Evolutionary conservation across 2,888 invertebrate genomes (phyloP).

Genomic region (Acleris holmiana): DNA sequence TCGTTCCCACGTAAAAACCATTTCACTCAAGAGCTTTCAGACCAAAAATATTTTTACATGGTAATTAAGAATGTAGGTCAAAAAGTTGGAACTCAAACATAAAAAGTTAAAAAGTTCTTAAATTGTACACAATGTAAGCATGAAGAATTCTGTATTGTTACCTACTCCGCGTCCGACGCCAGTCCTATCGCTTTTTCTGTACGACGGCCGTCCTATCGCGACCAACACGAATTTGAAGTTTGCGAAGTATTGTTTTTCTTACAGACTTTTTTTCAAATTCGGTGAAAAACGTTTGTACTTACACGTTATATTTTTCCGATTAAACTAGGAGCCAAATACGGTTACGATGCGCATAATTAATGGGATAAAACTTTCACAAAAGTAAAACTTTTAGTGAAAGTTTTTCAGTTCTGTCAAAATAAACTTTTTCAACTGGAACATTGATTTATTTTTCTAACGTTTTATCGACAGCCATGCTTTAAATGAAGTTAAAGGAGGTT

Average conservation of each 20-base stretch:
- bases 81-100: slow-evolving; percentile 33
- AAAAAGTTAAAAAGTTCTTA: slow-evolving; percentile 34
- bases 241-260: slow-evolving; percentile 11
- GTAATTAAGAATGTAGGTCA: slow-evolving; percentile 34
- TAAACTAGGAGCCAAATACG: slow-evolving; percentile 2
- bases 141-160: slow-evolving; percentile 20
- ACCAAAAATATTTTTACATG: slow-evolving; percentile 67
- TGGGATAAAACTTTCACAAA: slow-evolving; percentile 39
- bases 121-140: slow-evolving; percentile 33
- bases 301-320: slow-evolving; percentile 10
- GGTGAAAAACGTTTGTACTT: slow-evolving; percentile 29
- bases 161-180: slow-evolving; percentile 19
- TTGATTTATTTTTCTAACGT: slow-evolving; percentile 43
- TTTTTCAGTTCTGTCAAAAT: slow-evolving; percentile 55
- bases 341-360: slow-evolving; percentile 17
- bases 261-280: slow-evolving; percentile 11
- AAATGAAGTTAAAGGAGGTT: slow-evolving; percentile 8
- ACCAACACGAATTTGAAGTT: slow-evolving; percentile 29
- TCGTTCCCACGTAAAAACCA: slow-evolving; percentile 85
- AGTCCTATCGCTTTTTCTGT: slow-evolving; percentile 12
- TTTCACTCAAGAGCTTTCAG: slow-evolving; percentile 85
- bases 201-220: slow-evolving; percentile 24
- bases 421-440: slow-evolving; percentile 43
- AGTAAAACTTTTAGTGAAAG: slow-evolving; percentile 53
- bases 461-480: slow-evolving; percentile 41